phyloP scores from a whole-genome alignment of 2,888 invertebrate genomes.

The Leucophenga montana region DNA sequence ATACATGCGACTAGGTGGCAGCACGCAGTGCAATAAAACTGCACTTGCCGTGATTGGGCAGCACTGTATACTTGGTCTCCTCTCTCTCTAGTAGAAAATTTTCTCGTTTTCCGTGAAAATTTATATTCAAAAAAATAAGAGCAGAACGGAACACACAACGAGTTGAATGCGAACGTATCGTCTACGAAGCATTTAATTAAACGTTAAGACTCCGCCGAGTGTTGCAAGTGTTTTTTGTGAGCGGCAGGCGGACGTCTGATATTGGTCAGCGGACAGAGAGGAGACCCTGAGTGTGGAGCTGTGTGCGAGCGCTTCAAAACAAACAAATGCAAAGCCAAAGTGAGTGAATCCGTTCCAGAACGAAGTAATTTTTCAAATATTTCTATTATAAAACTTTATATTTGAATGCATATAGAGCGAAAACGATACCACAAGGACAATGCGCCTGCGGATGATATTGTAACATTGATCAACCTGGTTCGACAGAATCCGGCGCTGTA shows the following conservation, averaged over 20 bases:
- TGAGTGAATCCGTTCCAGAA: neutral
- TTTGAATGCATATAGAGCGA: slow-evolving; percentile 50
- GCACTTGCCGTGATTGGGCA: neutral
- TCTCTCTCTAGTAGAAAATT: too few relatives aligned
- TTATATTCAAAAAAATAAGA: neutral
- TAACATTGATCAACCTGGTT: slow-evolving; percentile 67
- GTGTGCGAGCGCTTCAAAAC: slow-evolving; percentile 7
- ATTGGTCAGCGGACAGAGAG: too few relatives aligned
- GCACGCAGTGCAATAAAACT: neutral
- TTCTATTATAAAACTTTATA: neutral
- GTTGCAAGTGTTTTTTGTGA: neutral
- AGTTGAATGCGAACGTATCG: neutral
- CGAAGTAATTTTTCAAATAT: neutral
- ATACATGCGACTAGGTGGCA: too few relatives aligned
- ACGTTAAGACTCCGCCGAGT: too few relatives aligned
- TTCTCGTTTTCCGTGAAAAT: neutral
- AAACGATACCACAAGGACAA: slow-evolving; percentile 70
- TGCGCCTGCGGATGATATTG: slow-evolving; percentile 67
- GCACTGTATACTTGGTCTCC: too few relatives aligned
- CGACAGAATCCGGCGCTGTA: slow-evolving; percentile 69
- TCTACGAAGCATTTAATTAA: too few relatives aligned
- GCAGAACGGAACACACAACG: neutral
- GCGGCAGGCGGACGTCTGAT: neutral
- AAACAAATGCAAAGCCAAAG: slow-evolving; percentile 19
- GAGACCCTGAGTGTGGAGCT: neutral